Conservation (phyloP, 2,888 invertebrate genomes). For the Dione vanillae region DNA sequence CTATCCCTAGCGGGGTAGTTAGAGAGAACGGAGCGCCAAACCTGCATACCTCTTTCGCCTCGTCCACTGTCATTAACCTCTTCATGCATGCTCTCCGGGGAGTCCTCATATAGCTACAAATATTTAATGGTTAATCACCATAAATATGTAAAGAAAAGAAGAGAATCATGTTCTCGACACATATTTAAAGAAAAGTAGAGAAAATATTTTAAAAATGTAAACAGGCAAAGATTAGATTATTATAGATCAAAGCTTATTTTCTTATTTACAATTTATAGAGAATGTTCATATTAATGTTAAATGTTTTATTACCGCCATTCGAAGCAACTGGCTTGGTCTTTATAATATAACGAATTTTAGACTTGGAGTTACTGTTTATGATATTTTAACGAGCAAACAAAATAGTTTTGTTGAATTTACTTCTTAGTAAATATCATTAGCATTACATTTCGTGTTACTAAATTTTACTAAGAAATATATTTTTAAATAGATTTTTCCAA, state of each 20-base stretch:
- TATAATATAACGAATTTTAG: slow-evolving; percentile 10
- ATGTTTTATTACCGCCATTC: slow-evolving; percentile 14
- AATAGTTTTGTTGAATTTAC: neutral
- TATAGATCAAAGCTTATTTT: neutral
- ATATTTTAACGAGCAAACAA: slow-evolving; percentile 7
- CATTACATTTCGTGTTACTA: neutral
- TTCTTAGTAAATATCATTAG: neutral
- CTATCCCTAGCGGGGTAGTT: too few species aligned
- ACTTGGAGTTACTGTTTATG: slow-evolving; percentile 13
- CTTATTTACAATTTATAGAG: slow-evolving; percentile 1
- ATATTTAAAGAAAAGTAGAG: neutral
- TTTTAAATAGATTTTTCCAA: too few species aligned
- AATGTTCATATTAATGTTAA: slow-evolving; percentile 4
- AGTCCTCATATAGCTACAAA: too few species aligned
- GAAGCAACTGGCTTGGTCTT: slow-evolving; percentile 16
- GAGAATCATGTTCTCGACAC: too few species aligned
- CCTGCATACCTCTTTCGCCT: too few species aligned
- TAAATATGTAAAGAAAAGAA: too few species aligned
- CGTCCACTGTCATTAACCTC: too few species aligned
- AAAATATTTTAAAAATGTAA: neutral
- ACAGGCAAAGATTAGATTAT: neutral
- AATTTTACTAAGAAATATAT: too few species aligned
- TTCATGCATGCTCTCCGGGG: too few species aligned
- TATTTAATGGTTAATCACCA: too few species aligned
- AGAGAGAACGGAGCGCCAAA: too few species aligned